These are phyloP conservation scores for Oeneis ivallda DNA, from an alignment of 2,888 invertebrate genomes.

Conservation along the genomic window DNA sequence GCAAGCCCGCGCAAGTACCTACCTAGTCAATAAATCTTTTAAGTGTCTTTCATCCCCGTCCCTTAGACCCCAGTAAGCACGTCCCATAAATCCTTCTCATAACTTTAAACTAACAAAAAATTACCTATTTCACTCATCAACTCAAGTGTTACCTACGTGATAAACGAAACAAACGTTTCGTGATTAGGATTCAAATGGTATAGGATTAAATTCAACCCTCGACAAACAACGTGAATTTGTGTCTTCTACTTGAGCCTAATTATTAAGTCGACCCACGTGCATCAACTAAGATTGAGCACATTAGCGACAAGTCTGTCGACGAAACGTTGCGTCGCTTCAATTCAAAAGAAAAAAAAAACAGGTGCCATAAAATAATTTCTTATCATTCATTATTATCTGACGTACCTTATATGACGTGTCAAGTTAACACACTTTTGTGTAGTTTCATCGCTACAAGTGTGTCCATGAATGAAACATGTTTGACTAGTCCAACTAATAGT, in stretches of 20 bases:
- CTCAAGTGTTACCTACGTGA: constrained; percentile 53
- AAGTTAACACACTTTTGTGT: too few relatives aligned
- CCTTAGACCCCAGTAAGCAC: constrained; percentile 3
- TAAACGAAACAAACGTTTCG: constrained; percentile 57
- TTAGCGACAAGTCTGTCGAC: background rate
- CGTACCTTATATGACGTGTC: too few relatives aligned
- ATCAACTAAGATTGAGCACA: constrained; percentile 13
- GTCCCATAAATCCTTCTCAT: constrained; percentile 1
- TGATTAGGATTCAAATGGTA: constrained; percentile 71
- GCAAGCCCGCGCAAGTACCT: too few relatives aligned
- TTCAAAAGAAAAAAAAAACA: too few relatives aligned
- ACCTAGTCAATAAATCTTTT: background rate
- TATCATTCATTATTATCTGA: too few relatives aligned
- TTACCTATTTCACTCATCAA: constrained; percentile 65
- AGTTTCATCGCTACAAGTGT: background rate
- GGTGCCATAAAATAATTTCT: too few relatives aligned
- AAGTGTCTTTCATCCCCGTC: background rate
- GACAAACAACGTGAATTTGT: constrained; percentile 52
- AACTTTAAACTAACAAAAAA: constrained; percentile 54
- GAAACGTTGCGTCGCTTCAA: background rate
- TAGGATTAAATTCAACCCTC: constrained; percentile 61
- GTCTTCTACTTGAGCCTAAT: constrained; percentile 62
- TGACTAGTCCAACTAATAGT: too few relatives aligned
- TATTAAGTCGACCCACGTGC: constrained; percentile 65
- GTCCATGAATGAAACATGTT: too few relatives aligned